phyloP scores from a whole-genome alignment of 2,113 vertebrate genomes.

The Stercorarius parasiticus region DNA sequence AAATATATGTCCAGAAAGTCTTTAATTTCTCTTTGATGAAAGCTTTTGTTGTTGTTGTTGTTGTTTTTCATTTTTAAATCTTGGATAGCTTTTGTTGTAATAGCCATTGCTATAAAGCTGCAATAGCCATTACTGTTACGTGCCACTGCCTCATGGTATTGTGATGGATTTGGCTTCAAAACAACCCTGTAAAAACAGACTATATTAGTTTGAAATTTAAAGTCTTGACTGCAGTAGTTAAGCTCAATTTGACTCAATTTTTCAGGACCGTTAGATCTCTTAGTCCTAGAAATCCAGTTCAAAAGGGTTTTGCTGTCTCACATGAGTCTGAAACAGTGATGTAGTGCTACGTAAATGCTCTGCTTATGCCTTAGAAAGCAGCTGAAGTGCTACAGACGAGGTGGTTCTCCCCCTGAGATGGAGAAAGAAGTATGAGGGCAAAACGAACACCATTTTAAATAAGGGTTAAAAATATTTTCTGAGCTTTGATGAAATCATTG shows the following conservation, averaged over 20 bases:
- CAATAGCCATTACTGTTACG: background rate
- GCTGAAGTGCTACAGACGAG: background rate
- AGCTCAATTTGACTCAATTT: background rate
- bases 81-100: background rate
- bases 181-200: background rate
- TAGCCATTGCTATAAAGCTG: background rate
- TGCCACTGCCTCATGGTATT: background rate
- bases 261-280: background rate
- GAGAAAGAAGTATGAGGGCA: background rate
- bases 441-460: background rate
- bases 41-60: background rate
- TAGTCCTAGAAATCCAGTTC: background rate
- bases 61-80: background rate
- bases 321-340: background rate
- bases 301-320: background rate
- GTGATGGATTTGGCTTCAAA: background rate
- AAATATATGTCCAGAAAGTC: background rate
- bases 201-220: background rate
- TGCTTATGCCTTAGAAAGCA: background rate
- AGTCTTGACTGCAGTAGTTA: background rate
- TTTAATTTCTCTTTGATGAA: background rate
- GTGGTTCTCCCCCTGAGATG: background rate
- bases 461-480: slow-evolving; percentile 23
- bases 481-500: background rate
- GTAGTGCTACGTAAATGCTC: background rate